Evolutionary conservation across 2,113 vertebrate species (phyloP).

Genomic region (Rhineura floridana): DNA sequence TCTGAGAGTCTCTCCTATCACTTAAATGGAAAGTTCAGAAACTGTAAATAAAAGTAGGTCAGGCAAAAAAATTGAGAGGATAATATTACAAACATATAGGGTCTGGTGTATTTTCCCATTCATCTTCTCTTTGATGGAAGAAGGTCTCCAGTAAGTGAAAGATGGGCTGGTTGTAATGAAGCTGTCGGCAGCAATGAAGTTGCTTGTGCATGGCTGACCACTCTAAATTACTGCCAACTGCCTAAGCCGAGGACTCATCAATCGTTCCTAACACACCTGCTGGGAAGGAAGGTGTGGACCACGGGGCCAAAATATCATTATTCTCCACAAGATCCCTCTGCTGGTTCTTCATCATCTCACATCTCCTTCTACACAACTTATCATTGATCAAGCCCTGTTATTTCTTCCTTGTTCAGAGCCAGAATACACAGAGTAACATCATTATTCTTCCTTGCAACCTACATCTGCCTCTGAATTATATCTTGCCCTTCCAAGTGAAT

Average conservation of each 20-base stretch:
- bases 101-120: constrained; percentile 54
- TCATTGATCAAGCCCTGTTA: constrained; percentile 72
- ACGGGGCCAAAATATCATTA: constrained; percentile 57
- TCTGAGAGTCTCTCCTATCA: constrained; percentile 18
- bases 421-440: constrained; percentile 55
- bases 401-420: constrained; percentile 63
- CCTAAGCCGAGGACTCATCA: constrained; percentile 64
- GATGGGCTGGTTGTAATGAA: constrained; percentile 72
- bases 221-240: constrained; percentile 68
- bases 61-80: constrained; percentile 44
- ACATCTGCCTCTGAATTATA: constrained; percentile 66
- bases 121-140: constrained; percentile 62
- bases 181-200: constrained; percentile 66
- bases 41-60: constrained; percentile 40
- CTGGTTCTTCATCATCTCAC: constrained; percentile 67
- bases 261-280: constrained; percentile 65
- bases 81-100: constrained; percentile 54
- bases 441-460: constrained; percentile 68
- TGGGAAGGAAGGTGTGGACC: constrained; percentile 32
- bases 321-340: constrained; percentile 58
- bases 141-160: constrained; percentile 68
- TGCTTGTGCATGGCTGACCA: constrained; percentile 58
- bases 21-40: constrained; percentile 25
- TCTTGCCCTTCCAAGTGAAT: constrained; percentile 63
- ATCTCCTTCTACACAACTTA: constrained; percentile 41